Evolutionary conservation across 2,888 invertebrate species (phyloP), one percentile per base, ranked within the genome.

Genomic region (Phortica okadai): DNA sequence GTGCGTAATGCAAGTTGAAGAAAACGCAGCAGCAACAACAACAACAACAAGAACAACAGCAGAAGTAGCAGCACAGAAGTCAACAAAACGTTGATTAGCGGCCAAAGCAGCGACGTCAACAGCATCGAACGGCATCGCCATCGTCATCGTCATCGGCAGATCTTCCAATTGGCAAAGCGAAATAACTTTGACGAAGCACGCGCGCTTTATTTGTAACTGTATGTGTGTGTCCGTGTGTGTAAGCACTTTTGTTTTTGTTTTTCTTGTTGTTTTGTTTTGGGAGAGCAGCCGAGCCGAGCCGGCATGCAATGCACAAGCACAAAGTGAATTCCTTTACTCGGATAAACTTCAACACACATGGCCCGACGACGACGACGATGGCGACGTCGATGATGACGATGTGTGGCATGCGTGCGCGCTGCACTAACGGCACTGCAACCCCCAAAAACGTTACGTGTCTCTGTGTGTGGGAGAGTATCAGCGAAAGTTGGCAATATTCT

Each of bases 321-420:
- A 33, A 33, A 33, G 33, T 33, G 54, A 80, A 85, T 85, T 87
- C 85, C 85, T 87, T 85, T 78, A 81, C 88, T 86, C 84, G 85
- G 84, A 74, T 78, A 81, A 81, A 44, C 62, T 21, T 67, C 73
- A 72, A 64, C 33, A 42, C 56, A 72, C 72, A 50, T 44, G 44
- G 45, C 10, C 21, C 21, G 42, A 33, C 41, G n/a, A 33, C n/a
- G 62, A 25, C 59, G 59, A 10, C 50, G 58, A 33, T 70, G 45
- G 14, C 33, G n/a, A 11, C 54, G 54, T 56, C 6, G 42, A 42
- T 41, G 42, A 14, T n/a, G 14, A 25, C 21, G 59, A 25, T 8
- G 21, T 62, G 25, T 25, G 62, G 62, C 62, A 62, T 62, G 62
- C 25, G 62, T 62, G 25, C 62, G 62, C 62, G 16, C 10, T 45